Base-by-base conservation (phyloP, 2,888 invertebrate genomes). In the Morpho helenor region DNA sequence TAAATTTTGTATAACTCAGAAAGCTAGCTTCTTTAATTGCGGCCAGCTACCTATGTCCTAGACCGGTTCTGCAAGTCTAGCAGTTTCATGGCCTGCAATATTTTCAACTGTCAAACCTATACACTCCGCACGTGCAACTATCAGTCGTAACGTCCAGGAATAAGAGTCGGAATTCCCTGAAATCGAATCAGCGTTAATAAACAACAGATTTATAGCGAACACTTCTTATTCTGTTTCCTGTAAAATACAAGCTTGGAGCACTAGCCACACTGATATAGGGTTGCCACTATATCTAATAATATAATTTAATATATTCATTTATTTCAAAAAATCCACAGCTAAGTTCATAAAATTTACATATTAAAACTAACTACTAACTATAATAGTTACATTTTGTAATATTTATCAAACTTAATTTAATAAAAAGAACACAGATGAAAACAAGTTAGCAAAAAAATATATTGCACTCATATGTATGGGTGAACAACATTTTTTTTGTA, bases 1-100 rank as follows among this genome's bases (percentile, higher is more conserved):
- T 44, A 44, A 48, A 44, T 55, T 55, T 44, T 40, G 39, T 55
- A 59, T 57, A 63, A 56, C 49, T 47, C 56, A 52, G 47, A 58
- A 60, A 62, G 63, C 61, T 56, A 41, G 62, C 65, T 66, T 64
- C 60, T 61, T 61, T 65, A 65, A 65, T 63, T 60, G 66, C 63
- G 58, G 54, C 61, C 59, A 50, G 61, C 64, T 61, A 63, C 63
- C 66, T 65, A 64, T 62, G 66, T 66, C 66, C 67, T 67, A 61
- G 68, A 71, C 71, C 71, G 71, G 71, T 71, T 71, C 62, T 59
- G 64, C 67, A 63, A 64, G 65, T 65, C 69, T 71, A 71, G 65
- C 68, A 59, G 66, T 70, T 66, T 66, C 62, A 68, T 64, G 64
- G 65, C 57, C 57, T 64, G 60, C 65, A 66, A 67, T 69, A 69